A percentile compares a stretch with the other conserved stretches of the same genome.
These are phyloP conservation scores for Danaus melanippus DNA, from an alignment of 1,140 invertebrate genomes.

Conservation along the genomic window DNA sequence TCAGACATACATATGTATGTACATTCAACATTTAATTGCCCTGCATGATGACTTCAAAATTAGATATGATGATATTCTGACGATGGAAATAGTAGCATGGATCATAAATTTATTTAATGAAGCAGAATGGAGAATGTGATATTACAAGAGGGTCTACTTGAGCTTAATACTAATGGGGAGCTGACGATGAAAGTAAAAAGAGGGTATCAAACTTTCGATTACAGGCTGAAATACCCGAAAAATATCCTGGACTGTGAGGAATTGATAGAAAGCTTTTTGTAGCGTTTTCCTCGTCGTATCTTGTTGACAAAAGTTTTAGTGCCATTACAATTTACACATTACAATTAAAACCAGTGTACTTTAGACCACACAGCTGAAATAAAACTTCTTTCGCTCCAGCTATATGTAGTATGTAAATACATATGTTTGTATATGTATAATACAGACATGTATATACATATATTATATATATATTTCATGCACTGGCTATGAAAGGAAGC, in stretches of 20 bases:
- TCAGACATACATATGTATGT: no score
- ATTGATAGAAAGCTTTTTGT: conserved; percentile 2
- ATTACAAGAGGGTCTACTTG: conserved; percentile 10
- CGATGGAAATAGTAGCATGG: conserved; percentile 8
- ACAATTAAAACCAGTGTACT: no score
- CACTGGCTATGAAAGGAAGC: no score
- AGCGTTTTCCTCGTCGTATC: no score
- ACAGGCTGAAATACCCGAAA: conserved; percentile 9
- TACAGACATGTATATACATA: no score
- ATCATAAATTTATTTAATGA: conserved; percentile 13
- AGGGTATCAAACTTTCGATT: conserved; percentile 12
- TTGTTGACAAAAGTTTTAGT: no score
- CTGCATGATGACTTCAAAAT: conserved; percentile 3
- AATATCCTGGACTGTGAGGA: conserved; percentile 5
- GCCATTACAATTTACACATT: no score
- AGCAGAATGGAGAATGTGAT: conserved; percentile 9
- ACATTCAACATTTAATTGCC: conserved; percentile 5
- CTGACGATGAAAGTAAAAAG: conserved; percentile 11
- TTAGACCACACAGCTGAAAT: no score
- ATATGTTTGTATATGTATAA: no score
- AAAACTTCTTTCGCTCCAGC: no score
- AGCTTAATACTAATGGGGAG: conserved; percentile 1
- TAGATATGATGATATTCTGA: conserved; percentile 7
- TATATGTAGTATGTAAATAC: no score
- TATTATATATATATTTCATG: no score